Evolutionary conservation across 2,888 invertebrate species (phyloP).

Genomic region (Coenonympha arcania): DNA sequence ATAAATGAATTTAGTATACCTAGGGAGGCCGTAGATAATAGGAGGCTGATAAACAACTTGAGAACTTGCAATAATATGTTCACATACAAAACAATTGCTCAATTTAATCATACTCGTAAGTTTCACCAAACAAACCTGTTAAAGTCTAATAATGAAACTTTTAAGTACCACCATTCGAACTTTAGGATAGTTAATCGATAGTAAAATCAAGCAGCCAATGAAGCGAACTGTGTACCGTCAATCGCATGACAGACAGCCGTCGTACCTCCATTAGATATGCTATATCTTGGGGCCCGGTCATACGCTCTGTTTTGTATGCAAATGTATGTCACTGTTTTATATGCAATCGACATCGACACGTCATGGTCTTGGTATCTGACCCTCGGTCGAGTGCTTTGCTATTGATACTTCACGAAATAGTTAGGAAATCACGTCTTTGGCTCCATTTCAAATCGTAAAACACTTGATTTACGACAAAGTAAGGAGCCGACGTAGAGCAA

Average conservation of each 20-base stretch:
- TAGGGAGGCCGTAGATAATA: too few species aligned
- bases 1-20: too few species aligned
- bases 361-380: slow-evolving; percentile 6
- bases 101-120: too few species aligned
- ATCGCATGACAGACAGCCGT: slow-evolving; percentile 54
- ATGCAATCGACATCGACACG: slow-evolving; percentile 10
- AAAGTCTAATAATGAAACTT: too few species aligned
- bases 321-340: slow-evolving; percentile 48
- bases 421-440: not conserved
- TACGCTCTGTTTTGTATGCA: slow-evolving; percentile 64
- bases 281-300: slow-evolving; percentile 56
- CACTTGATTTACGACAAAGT: too few species aligned
- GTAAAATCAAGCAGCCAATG: slow-evolving; percentile 44
- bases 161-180: not conserved
- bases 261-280: slow-evolving; percentile 60
- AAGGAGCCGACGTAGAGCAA: too few species aligned
- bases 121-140: too few species aligned
- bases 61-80: too few species aligned
- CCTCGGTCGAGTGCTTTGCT: not conserved
- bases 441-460: too few species aligned
- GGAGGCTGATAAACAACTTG: too few species aligned
- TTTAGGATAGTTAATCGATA: slow-evolving; percentile 32
- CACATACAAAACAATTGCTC: too few species aligned
- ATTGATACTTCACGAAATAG: not conserved
- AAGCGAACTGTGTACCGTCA: slow-evolving; percentile 50